Evolutionary conservation across 2,888 invertebrate species (phyloP).

Genomic region (Tridacna crocea): DNA sequence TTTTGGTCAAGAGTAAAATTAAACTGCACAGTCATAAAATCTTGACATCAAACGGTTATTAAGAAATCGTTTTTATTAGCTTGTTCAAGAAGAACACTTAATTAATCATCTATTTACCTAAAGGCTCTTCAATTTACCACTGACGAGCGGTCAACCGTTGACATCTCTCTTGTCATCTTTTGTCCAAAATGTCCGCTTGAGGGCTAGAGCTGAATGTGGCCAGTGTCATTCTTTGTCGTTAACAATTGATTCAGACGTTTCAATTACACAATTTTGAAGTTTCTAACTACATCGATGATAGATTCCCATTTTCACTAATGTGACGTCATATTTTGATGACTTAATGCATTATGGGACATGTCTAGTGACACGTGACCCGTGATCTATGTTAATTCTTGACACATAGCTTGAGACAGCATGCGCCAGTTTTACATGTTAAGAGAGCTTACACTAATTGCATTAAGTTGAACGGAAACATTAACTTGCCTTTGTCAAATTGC

Average conservation of each 20-base stretch:
- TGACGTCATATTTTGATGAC: conserved; percentile 33
- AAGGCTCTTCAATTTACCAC: conserved; percentile 16
- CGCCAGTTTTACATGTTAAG: conserved; percentile 9
- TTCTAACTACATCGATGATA: conserved; percentile 46
- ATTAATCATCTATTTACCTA: conserved; percentile 24
- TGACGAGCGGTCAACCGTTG: conserved; percentile 25
- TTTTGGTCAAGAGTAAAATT: no score
- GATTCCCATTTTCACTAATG: conserved; percentile 41
- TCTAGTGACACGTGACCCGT: conserved; percentile 49
- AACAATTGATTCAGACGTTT: conserved; percentile 47
- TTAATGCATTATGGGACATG: conserved; percentile 51
- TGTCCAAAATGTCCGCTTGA: conserved; percentile 10
- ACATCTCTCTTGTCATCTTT: conserved; percentile 25
- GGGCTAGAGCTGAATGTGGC: conserved; percentile 6
- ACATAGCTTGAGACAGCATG: conserved; percentile 25
- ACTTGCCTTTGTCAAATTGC: no score
- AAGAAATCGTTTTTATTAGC: conserved; percentile 5
- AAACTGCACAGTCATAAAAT: conserved; percentile 12
- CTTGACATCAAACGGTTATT: conserved; percentile 12
- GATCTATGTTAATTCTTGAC: conserved; percentile 34
- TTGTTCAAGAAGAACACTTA: conserved; percentile 19
- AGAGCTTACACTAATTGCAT: background rate
- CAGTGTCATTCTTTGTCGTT: conserved; percentile 35
- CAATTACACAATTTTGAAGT: conserved; percentile 46
- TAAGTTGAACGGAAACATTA: background rate